Conservation (phyloP, 2,888 invertebrate genomes). For the Argyresthia albistria region DNA sequence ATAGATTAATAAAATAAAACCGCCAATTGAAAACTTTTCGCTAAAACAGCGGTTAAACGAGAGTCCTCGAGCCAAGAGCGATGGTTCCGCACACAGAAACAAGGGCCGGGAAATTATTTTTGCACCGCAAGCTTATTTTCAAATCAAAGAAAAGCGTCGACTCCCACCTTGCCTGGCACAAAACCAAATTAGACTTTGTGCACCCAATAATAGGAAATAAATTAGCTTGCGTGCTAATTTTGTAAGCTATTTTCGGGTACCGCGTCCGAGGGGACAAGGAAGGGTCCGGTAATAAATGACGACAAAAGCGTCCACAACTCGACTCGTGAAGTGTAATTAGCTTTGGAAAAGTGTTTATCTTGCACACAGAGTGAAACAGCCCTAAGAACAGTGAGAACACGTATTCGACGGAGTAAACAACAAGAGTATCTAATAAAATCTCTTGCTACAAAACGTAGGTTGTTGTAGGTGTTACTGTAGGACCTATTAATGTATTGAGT, state of each 20-base stretch:
- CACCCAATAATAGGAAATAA: too few species aligned
- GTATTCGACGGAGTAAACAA: too few species aligned
- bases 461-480: too few species aligned
- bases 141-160: background rate
- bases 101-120: background rate
- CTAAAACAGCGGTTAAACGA: slow-evolving; percentile 26
- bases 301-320: background rate
- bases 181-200: too few species aligned
- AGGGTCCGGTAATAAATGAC: background rate
- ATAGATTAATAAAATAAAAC: slow-evolving; percentile 8
- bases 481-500: too few species aligned
- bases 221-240: too few species aligned
- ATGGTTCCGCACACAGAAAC: slow-evolving; percentile 15
- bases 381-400: too few species aligned
- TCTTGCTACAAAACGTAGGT: too few species aligned
- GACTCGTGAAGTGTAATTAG: slow-evolving; percentile 33
- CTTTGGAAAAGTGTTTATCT: slow-evolving; percentile 32
- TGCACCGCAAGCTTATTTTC: background rate
- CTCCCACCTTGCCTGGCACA: too few species aligned
- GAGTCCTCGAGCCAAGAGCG: slow-evolving; percentile 22
- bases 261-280: background rate
- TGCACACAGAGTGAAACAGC: background rate
- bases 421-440: too few species aligned
- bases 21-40: slow-evolving; percentile 24
- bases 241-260: too few species aligned